phyloP scores from a whole-genome alignment of 2,113 vertebrate species.

The Stegastes partitus region DNA sequence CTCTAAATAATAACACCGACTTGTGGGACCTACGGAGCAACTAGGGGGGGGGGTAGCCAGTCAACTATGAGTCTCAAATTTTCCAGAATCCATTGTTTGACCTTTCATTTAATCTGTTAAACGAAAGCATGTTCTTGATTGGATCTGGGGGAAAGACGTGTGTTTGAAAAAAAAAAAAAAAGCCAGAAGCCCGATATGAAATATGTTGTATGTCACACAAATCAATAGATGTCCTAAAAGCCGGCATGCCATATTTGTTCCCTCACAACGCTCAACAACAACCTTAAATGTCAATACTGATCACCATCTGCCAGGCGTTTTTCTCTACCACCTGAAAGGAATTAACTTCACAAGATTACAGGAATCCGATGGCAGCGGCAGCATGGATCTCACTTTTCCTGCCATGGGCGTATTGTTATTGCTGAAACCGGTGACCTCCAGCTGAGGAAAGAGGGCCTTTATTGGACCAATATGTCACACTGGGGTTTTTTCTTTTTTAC shows the following conservation, averaged over 20 bases:
- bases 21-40: conserved; percentile 29
- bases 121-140: conserved; percentile 32
- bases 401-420: conserved; percentile 19
- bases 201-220: conserved; percentile 25
- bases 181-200: conserved; percentile 23
- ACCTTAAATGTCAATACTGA: conserved; percentile 77
- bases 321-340: conserved; percentile 52
- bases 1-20: conserved; percentile 46
- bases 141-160: conserved; percentile 4
- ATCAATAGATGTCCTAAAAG: conserved; percentile 60
- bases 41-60: conserved; percentile 43
- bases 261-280: conserved; percentile 57
- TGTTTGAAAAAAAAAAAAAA: conserved; percentile 11
- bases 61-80: conserved; percentile 46
- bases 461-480: conserved; percentile 16
- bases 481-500: conserved; percentile 8
- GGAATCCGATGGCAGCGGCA: conserved; percentile 22
- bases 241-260: conserved; percentile 48
- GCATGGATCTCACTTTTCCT: conserved; percentile 3
- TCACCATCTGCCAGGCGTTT: conserved; percentile 73
- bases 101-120: conserved; percentile 40
- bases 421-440: conserved; percentile 31
- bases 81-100: conserved; percentile 42
- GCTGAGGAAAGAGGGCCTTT: conserved; percentile 44
- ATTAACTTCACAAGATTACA: conserved; percentile 52